Percentiles rank a stretch among this genome's conserved stretches.
Evolutionary conservation across 2,888 invertebrate species (phyloP).

Genomic region (Acronicta alni): DNA sequence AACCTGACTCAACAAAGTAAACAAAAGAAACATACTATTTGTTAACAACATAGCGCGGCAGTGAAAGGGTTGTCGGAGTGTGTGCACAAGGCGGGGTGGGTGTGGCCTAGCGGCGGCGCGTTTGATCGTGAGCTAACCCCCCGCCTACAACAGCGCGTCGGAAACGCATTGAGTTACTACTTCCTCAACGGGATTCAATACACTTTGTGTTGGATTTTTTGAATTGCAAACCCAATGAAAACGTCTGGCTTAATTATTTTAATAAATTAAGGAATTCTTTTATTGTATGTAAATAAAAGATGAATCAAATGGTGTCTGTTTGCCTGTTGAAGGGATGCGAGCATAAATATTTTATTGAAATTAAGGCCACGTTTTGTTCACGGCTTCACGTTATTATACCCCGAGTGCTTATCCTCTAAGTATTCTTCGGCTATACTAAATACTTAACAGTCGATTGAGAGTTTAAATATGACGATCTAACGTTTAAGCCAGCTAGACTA

Average conservation of each 20-base stretch:
- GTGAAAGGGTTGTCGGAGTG: slow-evolving; percentile 54
- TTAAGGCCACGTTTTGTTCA: slow-evolving; percentile 17
- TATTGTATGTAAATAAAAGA: slow-evolving; percentile 47
- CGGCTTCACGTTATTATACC: not conserved
- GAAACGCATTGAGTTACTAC: slow-evolving; percentile 66
- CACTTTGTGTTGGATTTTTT: slow-evolving; percentile 22
- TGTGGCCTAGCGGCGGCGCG: slow-evolving; percentile 53
- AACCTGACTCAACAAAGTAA: slow-evolving; percentile 61
- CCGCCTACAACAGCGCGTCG: slow-evolving; percentile 58
- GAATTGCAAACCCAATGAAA: slow-evolving; percentile 52
- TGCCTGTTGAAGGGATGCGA: slow-evolving; percentile 22
- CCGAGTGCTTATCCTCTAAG: too few species aligned
- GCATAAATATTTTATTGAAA: slow-evolving; percentile 36
- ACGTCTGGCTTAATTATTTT: slow-evolving; percentile 50
- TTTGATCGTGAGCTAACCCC: slow-evolving; percentile 54
- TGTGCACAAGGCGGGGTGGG: slow-evolving; percentile 44
- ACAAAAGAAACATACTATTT: slow-evolving; percentile 42
- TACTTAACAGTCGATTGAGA: too few species aligned
- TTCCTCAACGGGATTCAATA: slow-evolving; percentile 55
- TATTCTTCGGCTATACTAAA: too few species aligned
- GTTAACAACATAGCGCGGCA: slow-evolving; percentile 38
- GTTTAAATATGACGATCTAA: too few species aligned
- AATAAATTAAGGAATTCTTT: slow-evolving; percentile 42
- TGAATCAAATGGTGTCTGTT: slow-evolving; percentile 53
- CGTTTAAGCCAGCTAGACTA: too few species aligned